Evolutionary conservation across 2,113 vertebrate species (phyloP), one percentile per base, ranked within the genome.

Genomic region (Heptranchias perlo): DNA sequence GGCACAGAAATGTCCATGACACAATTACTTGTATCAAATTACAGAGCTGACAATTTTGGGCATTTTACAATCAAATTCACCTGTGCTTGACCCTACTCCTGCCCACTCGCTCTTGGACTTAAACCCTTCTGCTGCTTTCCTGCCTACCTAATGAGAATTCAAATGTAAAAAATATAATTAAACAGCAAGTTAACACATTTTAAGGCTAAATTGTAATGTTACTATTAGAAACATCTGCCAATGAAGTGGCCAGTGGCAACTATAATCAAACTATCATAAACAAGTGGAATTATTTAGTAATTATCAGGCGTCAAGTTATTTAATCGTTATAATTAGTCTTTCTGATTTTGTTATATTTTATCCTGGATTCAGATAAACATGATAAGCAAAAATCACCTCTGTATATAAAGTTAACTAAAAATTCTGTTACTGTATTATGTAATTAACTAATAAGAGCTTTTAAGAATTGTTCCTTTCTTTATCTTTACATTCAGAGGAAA

Each of bases 21-120:
- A 91, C 86, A 54, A 54, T 61, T 61, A 76, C 73, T 35, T 76
- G 1, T 92, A 14, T 58, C 52, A 92, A 92, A 92, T 92, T 92
- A 92, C 87, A n/a, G 87, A 61, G 13, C 54, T 92, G 78, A 92
- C 35, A 92, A 92, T 58, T 31, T 61, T 92, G 61, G 87, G n/a
- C 52, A 61, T 52, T 92, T 61, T 61, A n/a, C 52, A 92, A 58
- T 92, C 31, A 35, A 35, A 92, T n/a, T 61, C 87, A 58, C 11
- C 14, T 58, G 25, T 1, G 31, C 25, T 54, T 35, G 28, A 54
- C 13, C 11, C 86, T 14, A 13, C 11, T 89, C 0, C 84, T 89
- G 49, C 28, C 23, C 52, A 61, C 8, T 92, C 35, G 8, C 7
- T 87, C 11, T 92, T 92, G 87, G 54, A 61, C 13, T n/a, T 61